Evolutionary conservation across 1,140 invertebrate species (phyloP), one percentile per base, ranked within the genome.

Genomic region (Thereuonema tuberculata): DNA sequence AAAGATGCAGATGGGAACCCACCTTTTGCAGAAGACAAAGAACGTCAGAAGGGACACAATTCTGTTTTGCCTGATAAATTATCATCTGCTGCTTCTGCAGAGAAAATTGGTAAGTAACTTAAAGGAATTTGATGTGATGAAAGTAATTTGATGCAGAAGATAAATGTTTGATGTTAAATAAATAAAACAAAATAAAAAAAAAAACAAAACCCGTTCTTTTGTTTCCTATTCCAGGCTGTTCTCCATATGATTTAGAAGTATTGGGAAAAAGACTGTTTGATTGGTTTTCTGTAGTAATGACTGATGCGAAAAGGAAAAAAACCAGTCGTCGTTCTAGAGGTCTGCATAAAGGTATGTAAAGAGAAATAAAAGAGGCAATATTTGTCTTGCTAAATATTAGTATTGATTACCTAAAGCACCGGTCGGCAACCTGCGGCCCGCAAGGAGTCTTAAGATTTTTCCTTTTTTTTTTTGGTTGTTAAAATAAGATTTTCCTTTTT

Each of bases 271-370:
- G 90, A 2, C 75, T 93, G 57, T 74, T 93, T n/a, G 89, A 93
- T 75, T 93, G 90, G 90, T 94, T 94, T 73, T 88, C 86, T 1
- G 88, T 93, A 55, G 83, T 93, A 47, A 91, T 91, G 87, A 81
- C 84, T 31, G 87, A 92, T 67, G 77, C 78, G n/a, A 76, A 76
- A 56, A 80, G 80, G 66, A 64, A 64, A 49, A 66, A 65, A 37
- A 9, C 31, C 31, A 5, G 31, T 9, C 31, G 31, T 9, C 31
- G 31, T 9, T 37, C 31, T 5, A 5, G 31, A n/a, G n/a, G n/a
- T n/a, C n/a, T n/a, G n/a, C n/a, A n/a, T n/a, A n/a, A n/a, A n/a
- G n/a, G n/a, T n/a, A n/a, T n/a, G n/a, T n/a, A n/a, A n/a, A n/a
- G n/a, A n/a, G n/a, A n/a, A n/a, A n/a, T n/a, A n/a, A n/a, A n/a